These are phyloP conservation scores for Pluvialis apricaria DNA, from an alignment of 2,113 vertebrate species.

Conservation along the genomic window DNA sequence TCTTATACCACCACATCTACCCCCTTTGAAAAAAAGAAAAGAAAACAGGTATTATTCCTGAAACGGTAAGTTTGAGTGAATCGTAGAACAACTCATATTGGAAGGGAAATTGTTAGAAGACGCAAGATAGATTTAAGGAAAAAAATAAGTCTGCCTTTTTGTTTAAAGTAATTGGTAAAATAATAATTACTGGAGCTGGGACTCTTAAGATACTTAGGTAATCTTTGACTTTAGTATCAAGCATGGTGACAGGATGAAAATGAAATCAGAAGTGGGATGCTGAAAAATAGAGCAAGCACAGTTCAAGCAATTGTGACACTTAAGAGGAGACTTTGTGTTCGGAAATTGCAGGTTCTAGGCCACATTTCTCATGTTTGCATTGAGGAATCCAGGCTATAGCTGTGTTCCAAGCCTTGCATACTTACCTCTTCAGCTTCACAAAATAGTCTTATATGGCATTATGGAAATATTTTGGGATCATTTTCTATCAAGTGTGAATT, in stretches of 20 bases:
- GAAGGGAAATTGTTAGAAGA: not conserved
- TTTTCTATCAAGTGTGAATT: not conserved
- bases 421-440: not conserved
- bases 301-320: not conserved
- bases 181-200: not conserved
- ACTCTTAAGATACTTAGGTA: not conserved
- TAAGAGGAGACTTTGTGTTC: not conserved
- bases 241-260: not conserved
- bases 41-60: not conserved
- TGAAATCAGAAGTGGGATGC: not conserved
- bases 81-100: not conserved
- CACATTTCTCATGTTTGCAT: not conserved
- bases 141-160: not conserved
- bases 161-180: not conserved
- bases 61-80: not conserved
- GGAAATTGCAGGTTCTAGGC: not conserved
- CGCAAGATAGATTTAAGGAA: not conserved
- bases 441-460: not conserved
- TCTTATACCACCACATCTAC: not conserved
- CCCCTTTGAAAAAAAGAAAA: not conserved
- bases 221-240: not conserved
- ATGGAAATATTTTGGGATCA: not conserved
- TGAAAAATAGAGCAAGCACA: not conserved
- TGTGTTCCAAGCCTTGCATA: accelerated
- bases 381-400: not conserved